Evolutionary conservation across 2,113 vertebrate species (phyloP).

Genomic region (Microcebus tavaratra): DNA sequence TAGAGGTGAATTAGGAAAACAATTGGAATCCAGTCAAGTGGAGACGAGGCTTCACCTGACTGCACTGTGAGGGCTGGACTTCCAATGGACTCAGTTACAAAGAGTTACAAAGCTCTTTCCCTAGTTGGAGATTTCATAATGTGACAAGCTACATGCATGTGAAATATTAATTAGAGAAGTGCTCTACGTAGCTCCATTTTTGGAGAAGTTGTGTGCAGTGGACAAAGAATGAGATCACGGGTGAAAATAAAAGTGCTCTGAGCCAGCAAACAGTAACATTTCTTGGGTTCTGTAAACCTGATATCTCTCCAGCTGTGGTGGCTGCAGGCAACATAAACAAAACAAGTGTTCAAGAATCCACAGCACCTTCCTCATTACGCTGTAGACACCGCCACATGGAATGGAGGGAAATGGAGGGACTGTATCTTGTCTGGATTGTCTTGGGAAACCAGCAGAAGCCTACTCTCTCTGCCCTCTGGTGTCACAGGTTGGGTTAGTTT

Average conservation of each 20-base stretch:
- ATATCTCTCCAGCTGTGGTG: background rate
- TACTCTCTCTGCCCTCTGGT: background rate
- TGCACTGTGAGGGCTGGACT: background rate
- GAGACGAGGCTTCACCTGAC: background rate
- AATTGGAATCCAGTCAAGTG: background rate
- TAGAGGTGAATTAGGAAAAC: background rate
- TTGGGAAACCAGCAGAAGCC: background rate
- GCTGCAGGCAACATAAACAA: background rate
- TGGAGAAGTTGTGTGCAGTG: background rate
- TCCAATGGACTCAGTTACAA: background rate
- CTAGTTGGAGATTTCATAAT: background rate
- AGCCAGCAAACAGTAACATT: background rate
- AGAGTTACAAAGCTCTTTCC: background rate
- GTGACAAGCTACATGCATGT: background rate
- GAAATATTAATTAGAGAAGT: background rate
- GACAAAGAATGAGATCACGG: background rate
- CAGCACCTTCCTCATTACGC: background rate
- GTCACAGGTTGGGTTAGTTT: background rate
- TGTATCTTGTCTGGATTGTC: background rate
- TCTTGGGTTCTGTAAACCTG: background rate
- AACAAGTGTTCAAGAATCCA: background rate
- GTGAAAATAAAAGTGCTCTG: background rate
- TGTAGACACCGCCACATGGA: background rate
- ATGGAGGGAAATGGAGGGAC: background rate
- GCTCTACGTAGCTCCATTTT: background rate